These are phyloP conservation scores for Drosophila mimica DNA, from an alignment of 2,888 invertebrate species.

Conservation along the genomic window DNA sequence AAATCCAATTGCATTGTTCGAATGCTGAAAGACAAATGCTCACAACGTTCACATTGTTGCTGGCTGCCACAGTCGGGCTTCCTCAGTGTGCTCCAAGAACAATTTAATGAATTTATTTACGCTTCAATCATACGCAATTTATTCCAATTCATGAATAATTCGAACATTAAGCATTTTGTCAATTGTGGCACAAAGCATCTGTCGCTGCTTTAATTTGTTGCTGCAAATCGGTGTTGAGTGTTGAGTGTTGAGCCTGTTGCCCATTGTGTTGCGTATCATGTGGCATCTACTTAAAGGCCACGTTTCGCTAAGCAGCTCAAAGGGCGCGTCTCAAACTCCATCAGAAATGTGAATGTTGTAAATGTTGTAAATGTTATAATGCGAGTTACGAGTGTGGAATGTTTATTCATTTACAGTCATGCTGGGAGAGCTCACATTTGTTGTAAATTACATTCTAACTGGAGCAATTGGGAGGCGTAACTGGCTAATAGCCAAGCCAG, in stretches of 20 bases:
- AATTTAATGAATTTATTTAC: constrained; percentile 63
- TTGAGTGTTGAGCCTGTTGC: neutral
- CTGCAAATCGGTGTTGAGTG: constrained; percentile 24
- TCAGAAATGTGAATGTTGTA: constrained; percentile 5
- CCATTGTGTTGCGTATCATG: constrained; percentile 10
- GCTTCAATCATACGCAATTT: constrained; percentile 72
- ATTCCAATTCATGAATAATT: constrained; percentile 64
- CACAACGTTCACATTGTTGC: constrained; percentile 16
- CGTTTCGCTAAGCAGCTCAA: constrained; percentile 60
- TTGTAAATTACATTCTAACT: constrained; percentile 29
- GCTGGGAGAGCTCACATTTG: constrained; percentile 32
- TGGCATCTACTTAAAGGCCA: constrained; percentile 58
- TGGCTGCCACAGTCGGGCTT: constrained; percentile 1
- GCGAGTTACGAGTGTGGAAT: constrained; percentile 12
- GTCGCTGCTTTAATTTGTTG: constrained; percentile 9
- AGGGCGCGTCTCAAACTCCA: constrained; percentile 34
- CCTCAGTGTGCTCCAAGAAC: neutral
- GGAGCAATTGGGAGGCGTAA: constrained; percentile 20
- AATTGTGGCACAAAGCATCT: constrained; percentile 44
- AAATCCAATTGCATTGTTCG: constrained; percentile 45
- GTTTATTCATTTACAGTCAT: constrained; percentile 51
- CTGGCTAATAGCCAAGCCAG: constrained; percentile 11
- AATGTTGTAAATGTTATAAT: constrained; percentile 30
- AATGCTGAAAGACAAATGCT: constrained; percentile 28
- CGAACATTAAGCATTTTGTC: constrained; percentile 29